These are phyloP conservation scores for Pachypeltis micranthus DNA, from an alignment of 1,140 invertebrate species.

Conservation along the genomic window DNA sequence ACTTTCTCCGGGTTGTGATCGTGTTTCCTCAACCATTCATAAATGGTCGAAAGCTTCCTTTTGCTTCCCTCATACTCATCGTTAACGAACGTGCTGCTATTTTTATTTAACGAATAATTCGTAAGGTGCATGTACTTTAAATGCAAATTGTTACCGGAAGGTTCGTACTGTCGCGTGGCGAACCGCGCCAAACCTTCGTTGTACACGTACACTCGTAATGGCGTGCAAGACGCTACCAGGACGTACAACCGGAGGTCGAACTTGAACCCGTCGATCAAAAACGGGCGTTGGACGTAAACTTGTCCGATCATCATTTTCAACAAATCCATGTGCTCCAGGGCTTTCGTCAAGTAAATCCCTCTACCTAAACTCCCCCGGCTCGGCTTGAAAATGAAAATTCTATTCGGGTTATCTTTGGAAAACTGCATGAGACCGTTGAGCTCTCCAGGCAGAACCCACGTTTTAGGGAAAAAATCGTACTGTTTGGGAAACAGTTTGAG, in stretches of 20 bases:
- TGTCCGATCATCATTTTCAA: slow-evolving; percentile 6
- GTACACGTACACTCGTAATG: slow-evolving; percentile 83
- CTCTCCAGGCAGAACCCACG: slow-evolving; percentile 41
- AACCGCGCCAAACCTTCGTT: slow-evolving; percentile 89
- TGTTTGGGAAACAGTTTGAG: slow-evolving; percentile 71
- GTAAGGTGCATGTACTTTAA: slow-evolving; percentile 95
- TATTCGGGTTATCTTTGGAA: not conserved
- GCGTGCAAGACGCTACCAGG: slow-evolving; percentile 86
- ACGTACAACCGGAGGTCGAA: slow-evolving; percentile 93
- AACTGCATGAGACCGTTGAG: slow-evolving; percentile 32
- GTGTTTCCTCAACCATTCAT: slow-evolving; percentile 28
- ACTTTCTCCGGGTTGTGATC: slow-evolving; percentile 55
- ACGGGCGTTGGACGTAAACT: slow-evolving; percentile 38
- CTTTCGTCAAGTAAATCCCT: slow-evolving; percentile 1
- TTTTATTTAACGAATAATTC: slow-evolving; percentile 93
- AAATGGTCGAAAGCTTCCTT: slow-evolving; percentile 34
- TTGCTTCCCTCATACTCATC: slow-evolving; percentile 73
- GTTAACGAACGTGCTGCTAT: slow-evolving; percentile 62
- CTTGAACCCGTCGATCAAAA: slow-evolving; percentile 90
- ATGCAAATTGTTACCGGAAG: slow-evolving; percentile 58
- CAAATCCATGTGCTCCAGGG: not conserved
- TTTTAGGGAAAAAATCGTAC: slow-evolving; percentile 83
- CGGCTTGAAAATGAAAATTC: not conserved
- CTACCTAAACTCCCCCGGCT: not conserved
- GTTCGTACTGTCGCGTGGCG: slow-evolving; percentile 75